These are phyloP conservation scores for Ichneumon xanthorius DNA, from an alignment of 2,888 invertebrate genomes.

Conservation along the genomic window DNA sequence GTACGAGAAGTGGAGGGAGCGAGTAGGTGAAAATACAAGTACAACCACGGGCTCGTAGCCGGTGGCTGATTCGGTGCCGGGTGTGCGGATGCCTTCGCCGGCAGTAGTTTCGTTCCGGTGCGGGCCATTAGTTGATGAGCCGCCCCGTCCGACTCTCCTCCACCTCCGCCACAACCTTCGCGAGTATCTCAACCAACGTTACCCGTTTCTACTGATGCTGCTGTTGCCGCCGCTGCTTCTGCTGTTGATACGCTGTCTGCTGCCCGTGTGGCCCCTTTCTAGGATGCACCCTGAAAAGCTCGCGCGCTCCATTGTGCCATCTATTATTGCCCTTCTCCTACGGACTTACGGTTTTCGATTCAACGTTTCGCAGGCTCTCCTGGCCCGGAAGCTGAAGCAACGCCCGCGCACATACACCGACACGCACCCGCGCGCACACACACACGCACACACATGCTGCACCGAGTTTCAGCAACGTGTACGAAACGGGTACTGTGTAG, in stretches of 20 bases:
- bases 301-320: constrained; percentile 81
- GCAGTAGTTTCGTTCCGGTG: constrained; percentile 82
- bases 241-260: constrained; percentile 50
- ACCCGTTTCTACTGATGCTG: constrained; percentile 34
- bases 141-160: constrained; percentile 78
- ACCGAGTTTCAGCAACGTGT: constrained; percentile 20
- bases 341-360: constrained; percentile 81
- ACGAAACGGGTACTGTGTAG: background rate
- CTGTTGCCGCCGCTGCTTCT: constrained; percentile 16
- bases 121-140: constrained; percentile 85
- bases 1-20: constrained; percentile 34
- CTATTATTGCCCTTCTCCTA: constrained; percentile 83
- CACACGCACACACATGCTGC: background rate
- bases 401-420: constrained; percentile 21
- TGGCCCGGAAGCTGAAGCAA: constrained; percentile 53
- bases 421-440: constrained; percentile 19
- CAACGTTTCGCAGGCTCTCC: constrained; percentile 64
- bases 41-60: constrained; percentile 42
- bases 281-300: constrained; percentile 67
- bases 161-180: constrained; percentile 71
- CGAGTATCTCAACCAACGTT: constrained; percentile 43
- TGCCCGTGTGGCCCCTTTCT: constrained; percentile 62
- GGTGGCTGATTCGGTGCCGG: constrained; percentile 37
- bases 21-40: constrained; percentile 34
- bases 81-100: constrained; percentile 32